A percentile compares a stretch with the other conserved stretches of the same genome.
Evolutionary conservation across 2,888 invertebrate species (phyloP).

Genomic region (Tetanocera ferruginea): DNA sequence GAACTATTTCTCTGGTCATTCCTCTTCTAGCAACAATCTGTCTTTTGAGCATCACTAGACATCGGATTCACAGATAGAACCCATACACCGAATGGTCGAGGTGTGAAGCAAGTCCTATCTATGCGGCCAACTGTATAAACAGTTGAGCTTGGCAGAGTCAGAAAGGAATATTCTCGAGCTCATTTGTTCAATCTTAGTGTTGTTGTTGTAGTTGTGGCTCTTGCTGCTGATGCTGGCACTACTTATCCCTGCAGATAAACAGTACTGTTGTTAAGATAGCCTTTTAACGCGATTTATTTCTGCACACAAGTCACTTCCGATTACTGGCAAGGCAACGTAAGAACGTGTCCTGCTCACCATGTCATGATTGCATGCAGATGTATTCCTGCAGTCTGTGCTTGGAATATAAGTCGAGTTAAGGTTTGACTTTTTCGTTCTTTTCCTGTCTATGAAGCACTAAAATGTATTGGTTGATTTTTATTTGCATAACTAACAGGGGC

Average conservation of each 20-base stretch:
- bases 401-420: background rate
- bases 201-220: background rate
- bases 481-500: too few relatives aligned
- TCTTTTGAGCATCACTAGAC: background rate
- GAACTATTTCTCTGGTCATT: background rate
- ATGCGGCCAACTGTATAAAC: background rate
- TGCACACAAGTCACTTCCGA: constrained; percentile 46
- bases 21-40: constrained; percentile 14
- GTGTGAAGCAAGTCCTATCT: too few relatives aligned
- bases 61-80: background rate
- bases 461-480: background rate
- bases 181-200: background rate
- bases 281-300: constrained; percentile 47
- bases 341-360: constrained; percentile 1
- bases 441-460: background rate
- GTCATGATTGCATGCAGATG: background rate
- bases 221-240: constrained; percentile 15
- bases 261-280: constrained; percentile 42
- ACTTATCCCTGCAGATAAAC: constrained; percentile 40
- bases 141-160: background rate
- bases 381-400: background rate
- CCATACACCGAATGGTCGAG: background rate
- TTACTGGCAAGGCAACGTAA: constrained; percentile 26
- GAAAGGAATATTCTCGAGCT: background rate
- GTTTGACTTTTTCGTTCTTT: too few relatives aligned